phyloP scores from a whole-genome alignment of 2,113 vertebrate genomes.

The Poecile atricapillus region DNA sequence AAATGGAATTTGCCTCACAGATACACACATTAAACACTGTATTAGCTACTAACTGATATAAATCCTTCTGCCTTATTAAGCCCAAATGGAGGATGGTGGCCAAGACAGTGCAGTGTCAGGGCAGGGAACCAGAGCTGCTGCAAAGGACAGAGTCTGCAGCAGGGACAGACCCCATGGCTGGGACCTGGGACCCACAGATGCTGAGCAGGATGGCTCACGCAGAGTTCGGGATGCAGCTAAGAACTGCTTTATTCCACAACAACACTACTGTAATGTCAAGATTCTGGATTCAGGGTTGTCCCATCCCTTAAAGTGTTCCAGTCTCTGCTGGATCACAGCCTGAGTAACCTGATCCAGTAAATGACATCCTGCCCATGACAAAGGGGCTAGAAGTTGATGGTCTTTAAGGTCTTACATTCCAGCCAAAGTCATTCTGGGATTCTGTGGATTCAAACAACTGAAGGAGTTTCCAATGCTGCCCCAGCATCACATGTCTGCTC shows the following conservation, averaged over 20 bases:
- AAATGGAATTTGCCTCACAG: conserved; percentile 52
- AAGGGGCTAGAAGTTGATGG: neutral
- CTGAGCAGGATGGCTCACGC: neutral
- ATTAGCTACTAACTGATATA: neutral
- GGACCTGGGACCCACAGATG: neutral
- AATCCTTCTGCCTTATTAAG: neutral
- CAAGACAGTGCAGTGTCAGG: neutral
- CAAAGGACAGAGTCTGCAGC: neutral
- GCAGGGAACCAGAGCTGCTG: neutral
- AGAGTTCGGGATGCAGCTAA: neutral
- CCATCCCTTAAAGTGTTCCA: neutral
- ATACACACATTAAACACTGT: neutral
- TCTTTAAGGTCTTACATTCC: neutral
- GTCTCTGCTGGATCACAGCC: neutral
- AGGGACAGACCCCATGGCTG: neutral
- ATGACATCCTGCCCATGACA: neutral
- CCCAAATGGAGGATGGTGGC: neutral
- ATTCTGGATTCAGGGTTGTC: neutral
- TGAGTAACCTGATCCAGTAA: neutral
- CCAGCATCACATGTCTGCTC: neutral
- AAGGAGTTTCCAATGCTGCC: neutral
- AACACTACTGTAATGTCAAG: neutral
- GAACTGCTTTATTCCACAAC: neutral
- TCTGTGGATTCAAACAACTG: neutral
- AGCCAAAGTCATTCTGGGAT: neutral